Conservation (phyloP, 2,888 invertebrate species). For the Metopia argyrocephala region DNA sequence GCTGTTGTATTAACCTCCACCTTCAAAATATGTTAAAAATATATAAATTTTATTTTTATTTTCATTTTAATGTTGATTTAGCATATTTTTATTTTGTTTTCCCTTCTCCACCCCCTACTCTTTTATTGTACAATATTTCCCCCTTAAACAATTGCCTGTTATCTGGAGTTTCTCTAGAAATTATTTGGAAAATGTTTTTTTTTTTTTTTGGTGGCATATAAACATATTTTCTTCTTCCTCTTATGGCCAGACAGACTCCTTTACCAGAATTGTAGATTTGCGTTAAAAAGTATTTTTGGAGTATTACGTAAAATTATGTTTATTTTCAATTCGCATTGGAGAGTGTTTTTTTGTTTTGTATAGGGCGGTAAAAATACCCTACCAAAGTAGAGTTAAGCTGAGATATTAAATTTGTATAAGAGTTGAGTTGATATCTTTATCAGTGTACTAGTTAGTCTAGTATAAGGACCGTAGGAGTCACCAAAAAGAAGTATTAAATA, state of each 20-base stretch:
- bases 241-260: neutral
- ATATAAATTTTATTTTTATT: constrained; percentile 34
- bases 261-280: neutral
- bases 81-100: constrained; percentile 56
- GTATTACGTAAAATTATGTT: constrained; percentile 28
- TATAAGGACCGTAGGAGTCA: too few species aligned
- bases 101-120: neutral
- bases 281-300: neutral
- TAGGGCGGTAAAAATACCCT: neutral
- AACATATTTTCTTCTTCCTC: constrained; percentile 31
- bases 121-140: neutral
- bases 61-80: constrained; percentile 54
- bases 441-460: too few species aligned
- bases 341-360: constrained; percentile 1
- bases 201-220: neutral
- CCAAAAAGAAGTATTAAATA: too few species aligned
- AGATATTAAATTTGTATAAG: too few species aligned
- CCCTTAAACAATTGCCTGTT: too few species aligned
- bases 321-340: constrained; percentile 13
- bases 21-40: neutral
- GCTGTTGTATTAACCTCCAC: neutral
- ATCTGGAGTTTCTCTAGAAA: neutral
- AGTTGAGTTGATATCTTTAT: neutral
- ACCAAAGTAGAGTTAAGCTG: neutral
- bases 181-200: constrained; percentile 6